These are phyloP conservation scores for Cantharis rufa DNA, from an alignment of 2,888 invertebrate genomes.

Conservation along the genomic window DNA sequence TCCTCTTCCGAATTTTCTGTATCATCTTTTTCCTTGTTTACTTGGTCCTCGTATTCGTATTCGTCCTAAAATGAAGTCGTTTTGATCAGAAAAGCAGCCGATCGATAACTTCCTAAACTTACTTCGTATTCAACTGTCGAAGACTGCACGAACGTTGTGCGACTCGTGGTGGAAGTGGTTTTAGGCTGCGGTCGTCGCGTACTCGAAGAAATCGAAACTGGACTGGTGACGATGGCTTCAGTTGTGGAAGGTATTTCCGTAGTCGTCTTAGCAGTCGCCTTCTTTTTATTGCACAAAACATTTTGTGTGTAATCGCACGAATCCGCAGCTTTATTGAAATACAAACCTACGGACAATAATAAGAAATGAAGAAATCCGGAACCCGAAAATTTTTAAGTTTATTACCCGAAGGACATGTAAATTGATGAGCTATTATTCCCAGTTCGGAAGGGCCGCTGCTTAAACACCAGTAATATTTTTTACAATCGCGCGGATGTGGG, in stretches of 20 bases:
- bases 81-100: not conserved
- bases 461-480: conserved; percentile 94
- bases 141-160: conserved; percentile 49
- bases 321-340: conserved; percentile 89
- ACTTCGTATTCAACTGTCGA: conserved; percentile 43
- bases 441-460: conserved; percentile 87
- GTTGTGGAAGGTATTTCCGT: conserved; percentile 57
- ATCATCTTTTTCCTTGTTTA: conserved; percentile 57
- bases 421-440: conserved; percentile 89
- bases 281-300: conserved; percentile 75
- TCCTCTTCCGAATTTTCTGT: conserved; percentile 65
- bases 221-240: conserved; percentile 43
- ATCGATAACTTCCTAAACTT: not conserved
- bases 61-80: conserved; percentile 25
- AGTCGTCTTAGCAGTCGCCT: conserved; percentile 57
- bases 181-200: conserved; percentile 48
- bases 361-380: not conserved
- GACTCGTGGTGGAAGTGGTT: conserved; percentile 54
- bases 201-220: conserved; percentile 33
- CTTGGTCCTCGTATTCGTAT: conserved; percentile 59
- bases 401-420: conserved; percentile 86
- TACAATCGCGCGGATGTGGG: conserved; percentile 89
- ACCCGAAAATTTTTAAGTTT: not conserved
- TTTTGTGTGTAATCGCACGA: conserved; percentile 92
- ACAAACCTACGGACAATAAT: conserved; percentile 66